Evolutionary conservation across 2,888 invertebrate genomes (phyloP).

Genomic region (Leucophenga maculata): DNA sequence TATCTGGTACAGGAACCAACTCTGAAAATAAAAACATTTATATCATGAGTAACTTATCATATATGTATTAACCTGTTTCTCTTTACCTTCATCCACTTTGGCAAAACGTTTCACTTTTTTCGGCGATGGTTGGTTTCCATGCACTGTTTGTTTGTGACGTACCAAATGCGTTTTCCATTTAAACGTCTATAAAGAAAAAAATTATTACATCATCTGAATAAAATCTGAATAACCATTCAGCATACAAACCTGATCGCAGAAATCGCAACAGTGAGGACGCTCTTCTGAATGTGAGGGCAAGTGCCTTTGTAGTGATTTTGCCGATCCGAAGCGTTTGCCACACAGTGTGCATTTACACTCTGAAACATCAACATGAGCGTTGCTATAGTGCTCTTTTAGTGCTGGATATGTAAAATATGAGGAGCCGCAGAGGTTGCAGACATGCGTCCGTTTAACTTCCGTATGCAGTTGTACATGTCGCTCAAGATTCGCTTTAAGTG

Average conservation of each 20-base stretch:
- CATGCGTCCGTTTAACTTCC: slow-evolving; percentile 71
- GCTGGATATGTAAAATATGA: slow-evolving; percentile 72
- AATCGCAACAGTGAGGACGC: slow-evolving; percentile 70
- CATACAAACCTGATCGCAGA: slow-evolving; percentile 68
- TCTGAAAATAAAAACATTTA: slow-evolving; percentile 44
- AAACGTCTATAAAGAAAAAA: slow-evolving; percentile 59
- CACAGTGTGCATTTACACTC: slow-evolving; percentile 71
- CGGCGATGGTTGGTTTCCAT: slow-evolving; percentile 69
- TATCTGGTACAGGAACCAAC: slow-evolving; percentile 66
- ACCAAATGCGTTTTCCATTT: slow-evolving; percentile 72
- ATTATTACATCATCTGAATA: neutral
- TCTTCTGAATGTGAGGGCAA: slow-evolving; percentile 72
- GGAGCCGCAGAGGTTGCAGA: slow-evolving; percentile 71
- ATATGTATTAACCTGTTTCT: neutral
- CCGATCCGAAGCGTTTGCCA: slow-evolving; percentile 70
- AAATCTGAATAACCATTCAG: neutral
- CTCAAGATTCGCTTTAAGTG: slow-evolving; percentile 71
- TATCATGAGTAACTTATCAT: neutral
- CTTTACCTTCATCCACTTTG: slow-evolving; percentile 69
- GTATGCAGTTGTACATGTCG: slow-evolving; percentile 72
- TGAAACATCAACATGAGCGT: slow-evolving; percentile 70
- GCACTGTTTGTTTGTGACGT: slow-evolving; percentile 71
- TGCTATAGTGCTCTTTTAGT: slow-evolving; percentile 71
- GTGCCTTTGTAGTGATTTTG: slow-evolving; percentile 70
- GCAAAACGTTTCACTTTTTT: slow-evolving; percentile 69